These are phyloP conservation scores for Camponotus floridanus DNA, from an alignment of 1,140 invertebrate genomes.

Conservation along the genomic window DNA sequence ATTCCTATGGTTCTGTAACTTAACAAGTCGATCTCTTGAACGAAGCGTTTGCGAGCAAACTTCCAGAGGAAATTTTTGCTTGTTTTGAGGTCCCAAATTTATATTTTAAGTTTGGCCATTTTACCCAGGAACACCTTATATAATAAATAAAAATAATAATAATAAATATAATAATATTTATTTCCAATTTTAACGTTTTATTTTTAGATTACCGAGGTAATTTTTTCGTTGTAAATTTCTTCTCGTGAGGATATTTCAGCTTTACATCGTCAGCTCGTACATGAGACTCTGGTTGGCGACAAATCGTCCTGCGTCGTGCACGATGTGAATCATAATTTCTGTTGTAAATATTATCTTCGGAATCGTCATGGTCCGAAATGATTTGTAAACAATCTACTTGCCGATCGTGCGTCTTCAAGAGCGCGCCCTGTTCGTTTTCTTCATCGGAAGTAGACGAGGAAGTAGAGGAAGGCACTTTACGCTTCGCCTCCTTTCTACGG, in stretches of 20 bases:
- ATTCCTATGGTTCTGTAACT: too few relatives aligned
- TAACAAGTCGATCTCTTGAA: too few relatives aligned
- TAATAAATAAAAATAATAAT: too few relatives aligned
- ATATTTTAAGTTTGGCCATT: too few relatives aligned
- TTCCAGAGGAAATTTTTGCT: too few relatives aligned
- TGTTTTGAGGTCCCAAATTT: too few relatives aligned
- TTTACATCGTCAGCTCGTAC: background rate
- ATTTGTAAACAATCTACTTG: constrained; percentile 24
- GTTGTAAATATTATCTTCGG: constrained; percentile 42
- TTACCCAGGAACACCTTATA: too few relatives aligned
- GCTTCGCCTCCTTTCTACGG: constrained; percentile 51
- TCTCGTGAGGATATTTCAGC: constrained; percentile 43
- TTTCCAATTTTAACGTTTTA: background rate
- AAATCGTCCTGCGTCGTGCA: constrained; percentile 29
- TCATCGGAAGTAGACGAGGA: constrained; percentile 60
- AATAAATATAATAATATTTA: background rate
- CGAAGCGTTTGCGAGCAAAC: too few relatives aligned
- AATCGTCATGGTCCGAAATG: constrained; percentile 47
- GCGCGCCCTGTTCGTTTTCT: constrained; percentile 5
- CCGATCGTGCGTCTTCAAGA: constrained; percentile 44
- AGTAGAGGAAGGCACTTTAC: constrained; percentile 32
- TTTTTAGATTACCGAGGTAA: constrained; percentile 66
- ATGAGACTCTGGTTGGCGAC: background rate
- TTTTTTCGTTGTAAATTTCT: constrained; percentile 60
- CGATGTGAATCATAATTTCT: constrained; percentile 63